Conservation (phyloP, 2,888 invertebrate genomes). For the Oxycera nigricornis region DNA sequence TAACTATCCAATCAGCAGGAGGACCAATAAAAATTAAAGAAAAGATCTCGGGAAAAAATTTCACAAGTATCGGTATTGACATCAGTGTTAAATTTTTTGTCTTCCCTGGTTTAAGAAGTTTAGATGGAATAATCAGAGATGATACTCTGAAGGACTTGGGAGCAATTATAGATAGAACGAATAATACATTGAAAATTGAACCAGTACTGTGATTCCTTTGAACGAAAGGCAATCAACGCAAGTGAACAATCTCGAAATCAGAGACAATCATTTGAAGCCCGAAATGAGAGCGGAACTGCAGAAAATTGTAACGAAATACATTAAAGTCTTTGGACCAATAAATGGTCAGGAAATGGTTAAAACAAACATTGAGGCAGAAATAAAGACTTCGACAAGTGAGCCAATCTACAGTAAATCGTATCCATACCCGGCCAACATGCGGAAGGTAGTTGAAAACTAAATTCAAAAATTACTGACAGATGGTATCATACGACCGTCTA, state of each 20-base stretch:
- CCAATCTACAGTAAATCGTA: slow-evolving; percentile 45
- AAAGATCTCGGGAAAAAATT: not conserved
- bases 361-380: not conserved
- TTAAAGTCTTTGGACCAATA: not conserved
- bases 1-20: not conserved
- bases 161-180: not conserved
- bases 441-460: slow-evolving; percentile 37
- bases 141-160: not conserved
- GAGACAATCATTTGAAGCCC: slow-evolving; percentile 6
- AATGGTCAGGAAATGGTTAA: not conserved
- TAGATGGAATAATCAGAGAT: not conserved
- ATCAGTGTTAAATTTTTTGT: not conserved
- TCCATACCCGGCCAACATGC: slow-evolving; percentile 39
- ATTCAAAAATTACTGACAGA: slow-evolving; percentile 16
- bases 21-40: not conserved
- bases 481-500: not conserved
- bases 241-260: not conserved
- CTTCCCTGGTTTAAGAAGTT: not conserved
- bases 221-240: slow-evolving; percentile 10
- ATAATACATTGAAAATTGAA: not conserved
- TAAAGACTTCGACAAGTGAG: slow-evolving; percentile 11
- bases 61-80: not conserved
- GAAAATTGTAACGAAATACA: not conserved
- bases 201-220: slow-evolving; percentile 26
- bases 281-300: not conserved